Evolutionary conservation across 1,140 invertebrate genomes (phyloP), one percentile per base, ranked within the genome.

Genomic region (Trypoxylus dichotomus): DNA sequence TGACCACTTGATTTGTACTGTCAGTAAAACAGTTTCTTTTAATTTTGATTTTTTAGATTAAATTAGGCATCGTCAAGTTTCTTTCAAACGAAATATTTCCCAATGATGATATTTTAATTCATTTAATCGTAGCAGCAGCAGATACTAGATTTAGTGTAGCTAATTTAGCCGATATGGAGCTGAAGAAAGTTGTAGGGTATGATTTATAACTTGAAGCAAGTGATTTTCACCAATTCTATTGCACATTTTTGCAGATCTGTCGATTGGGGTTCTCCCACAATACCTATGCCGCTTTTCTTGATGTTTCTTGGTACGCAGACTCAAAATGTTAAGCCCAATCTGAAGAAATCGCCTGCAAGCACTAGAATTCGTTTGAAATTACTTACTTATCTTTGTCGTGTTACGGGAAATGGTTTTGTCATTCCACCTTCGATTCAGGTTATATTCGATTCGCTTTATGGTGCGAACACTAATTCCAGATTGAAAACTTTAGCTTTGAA

Each of bases 371-470:
- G 95, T 37, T 86, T 97, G 19, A 97, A 97, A 86, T 85, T 98
- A 24, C 90, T 97, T 78, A 93, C 95, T 77, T 94, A 95, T 87
- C 87, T 97, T 63, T 91, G 95, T 77, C 92, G 92, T 83, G 93
- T 95, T 15, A 91, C 92, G 15, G 93, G 93, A 77, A 90, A 91
- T n/a, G 93, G 92, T 43, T 92, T 94, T 76, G 90, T 93, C 82
- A 93, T 95, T 83, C 94, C 94, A 29, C 90, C 92, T 76, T 93
- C 93, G 82, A 92, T 97, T 74, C 94, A 95, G 88, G 92, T 95
- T 85, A 91, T 97, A 78, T 97, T 96, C 88, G 94, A 96, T 81
- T 94, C 94, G 47, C 86, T 97, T 7, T 96, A 94, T 88, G 95
- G 95, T 72, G 90, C 88, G 11, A 93, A 95, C 83, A 94, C 95